phyloP scores from a whole-genome alignment of 2,797 vertebrate genomes.

The Sebastes oblongus region DNA sequence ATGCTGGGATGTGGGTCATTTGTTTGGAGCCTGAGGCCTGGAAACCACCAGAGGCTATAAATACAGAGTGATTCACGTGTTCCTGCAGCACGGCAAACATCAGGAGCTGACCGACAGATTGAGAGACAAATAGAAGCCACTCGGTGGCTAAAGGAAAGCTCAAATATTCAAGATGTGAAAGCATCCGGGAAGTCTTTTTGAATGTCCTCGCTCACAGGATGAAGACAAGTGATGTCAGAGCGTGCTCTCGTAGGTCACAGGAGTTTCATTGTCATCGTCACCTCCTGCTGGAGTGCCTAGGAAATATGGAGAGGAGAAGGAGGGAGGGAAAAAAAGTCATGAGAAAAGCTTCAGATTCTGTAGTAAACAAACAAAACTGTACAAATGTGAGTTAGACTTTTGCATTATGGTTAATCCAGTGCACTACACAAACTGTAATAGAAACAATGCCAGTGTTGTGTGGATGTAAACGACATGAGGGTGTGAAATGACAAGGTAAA shows the following conservation, averaged over 20 bases:
- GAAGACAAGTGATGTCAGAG: slow-evolving; percentile 65
- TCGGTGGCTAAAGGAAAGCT: slow-evolving; percentile 49
- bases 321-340: background rate
- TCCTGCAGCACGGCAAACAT: slow-evolving; percentile 25
- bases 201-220: slow-evolving; percentile 3
- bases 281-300: slow-evolving; percentile 53
- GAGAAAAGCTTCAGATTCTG: background rate
- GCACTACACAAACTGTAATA: background rate
- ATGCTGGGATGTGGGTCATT: slow-evolving; percentile 30
- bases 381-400: background rate
- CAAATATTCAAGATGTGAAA: slow-evolving; percentile 32
- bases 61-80: slow-evolving; percentile 52
- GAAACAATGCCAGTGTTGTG: slow-evolving; percentile 37
- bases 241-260: slow-evolving; percentile 83
- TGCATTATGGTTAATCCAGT: background rate
- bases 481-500: background rate
- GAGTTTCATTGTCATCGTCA: slow-evolving; percentile 70
- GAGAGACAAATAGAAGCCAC: slow-evolving; percentile 44
- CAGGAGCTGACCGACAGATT: slow-evolving; percentile 30
- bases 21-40: slow-evolving; percentile 30
- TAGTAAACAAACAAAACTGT: background rate
- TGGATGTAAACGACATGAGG: background rate
- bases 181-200: background rate
- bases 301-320: background rate
- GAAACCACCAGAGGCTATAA: slow-evolving; percentile 58